phyloP scores from a whole-genome alignment of 1,140 invertebrate genomes.

The Cyrtorhinus lividipennis region DNA sequence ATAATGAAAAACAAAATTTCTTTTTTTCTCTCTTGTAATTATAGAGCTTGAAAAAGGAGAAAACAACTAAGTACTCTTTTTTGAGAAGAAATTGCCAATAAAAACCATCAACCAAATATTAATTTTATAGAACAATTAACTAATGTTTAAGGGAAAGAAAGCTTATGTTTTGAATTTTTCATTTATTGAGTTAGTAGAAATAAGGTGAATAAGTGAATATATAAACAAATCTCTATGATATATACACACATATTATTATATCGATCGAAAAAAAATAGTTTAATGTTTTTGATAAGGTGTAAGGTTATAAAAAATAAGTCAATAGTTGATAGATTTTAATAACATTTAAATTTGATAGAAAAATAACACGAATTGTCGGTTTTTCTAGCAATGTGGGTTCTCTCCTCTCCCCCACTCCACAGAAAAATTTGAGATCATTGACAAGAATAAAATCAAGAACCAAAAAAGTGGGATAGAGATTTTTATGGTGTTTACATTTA shows the following conservation, averaged over 20 bases:
- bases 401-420: too few relatives aligned
- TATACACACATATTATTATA: background rate
- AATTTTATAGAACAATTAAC: constrained; percentile 17
- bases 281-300: constrained; percentile 17
- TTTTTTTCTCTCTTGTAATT: background rate
- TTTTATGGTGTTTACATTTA: too few relatives aligned
- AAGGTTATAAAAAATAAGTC: constrained; percentile 20
- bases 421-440: background rate
- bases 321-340: constrained; percentile 18
- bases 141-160: constrained; percentile 15
- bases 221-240: constrained; percentile 12
- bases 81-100: constrained; percentile 22
- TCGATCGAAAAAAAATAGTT: constrained; percentile 11
- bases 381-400: background rate
- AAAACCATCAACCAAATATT: constrained; percentile 24
- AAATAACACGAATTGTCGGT: background rate
- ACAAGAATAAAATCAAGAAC: background rate
- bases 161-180: too few relatives aligned
- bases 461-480: too few relatives aligned
- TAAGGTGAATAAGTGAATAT: too few relatives aligned
- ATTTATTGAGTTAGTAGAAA: too few relatives aligned
- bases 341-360: background rate
- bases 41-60: background rate
- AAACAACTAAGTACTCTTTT: background rate
- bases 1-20: constrained; percentile 1